These are phyloP conservation scores for Andrena haemorrhoa DNA, from an alignment of 2,888 invertebrate genomes.

Conservation along the genomic window DNA sequence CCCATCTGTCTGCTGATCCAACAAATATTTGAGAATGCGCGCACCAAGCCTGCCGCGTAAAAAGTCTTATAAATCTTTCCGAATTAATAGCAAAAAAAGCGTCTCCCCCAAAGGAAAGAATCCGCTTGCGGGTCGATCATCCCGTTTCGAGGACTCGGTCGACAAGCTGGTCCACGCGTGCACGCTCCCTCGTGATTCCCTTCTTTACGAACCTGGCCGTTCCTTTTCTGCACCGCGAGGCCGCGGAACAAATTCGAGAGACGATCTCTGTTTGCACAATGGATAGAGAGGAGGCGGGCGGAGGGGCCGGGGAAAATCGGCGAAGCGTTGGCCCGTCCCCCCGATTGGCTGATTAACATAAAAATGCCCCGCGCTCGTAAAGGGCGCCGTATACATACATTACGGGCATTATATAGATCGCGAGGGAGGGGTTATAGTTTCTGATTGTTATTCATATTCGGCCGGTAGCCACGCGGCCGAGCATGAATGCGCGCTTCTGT, in stretches of 20 bases:
- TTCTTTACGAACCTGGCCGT: conserved; percentile 60
- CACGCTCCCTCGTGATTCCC: conserved; percentile 67
- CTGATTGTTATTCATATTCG: conserved; percentile 81
- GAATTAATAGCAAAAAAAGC: conserved; percentile 27
- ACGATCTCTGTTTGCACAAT: conserved; percentile 74
- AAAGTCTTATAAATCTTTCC: too few species aligned
- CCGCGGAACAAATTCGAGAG: conserved; percentile 77
- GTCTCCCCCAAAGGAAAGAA: conserved; percentile 9
- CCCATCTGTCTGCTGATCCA: too few species aligned
- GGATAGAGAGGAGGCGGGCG: neutral
- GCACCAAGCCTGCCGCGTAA: neutral
- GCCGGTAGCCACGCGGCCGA: conserved; percentile 58
- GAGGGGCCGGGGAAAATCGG: conserved; percentile 13
- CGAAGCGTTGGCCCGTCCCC: conserved; percentile 35
- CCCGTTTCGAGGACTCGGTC: conserved; percentile 62
- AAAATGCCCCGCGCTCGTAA: conserved; percentile 79
- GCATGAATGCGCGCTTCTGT: conserved; percentile 60
- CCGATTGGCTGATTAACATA: conserved; percentile 80
- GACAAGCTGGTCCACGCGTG: conserved; percentile 44
- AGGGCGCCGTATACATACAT: conserved; percentile 71
- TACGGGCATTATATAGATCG: conserved; percentile 63
- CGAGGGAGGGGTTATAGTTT: conserved; percentile 76
- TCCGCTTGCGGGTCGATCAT: conserved; percentile 41
- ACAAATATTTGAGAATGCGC: conserved; percentile 6
- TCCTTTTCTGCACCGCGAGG: conserved; percentile 62